Conservation (phyloP, 2,113 vertebrate genomes). For the Podarcis cretensis region DNA sequence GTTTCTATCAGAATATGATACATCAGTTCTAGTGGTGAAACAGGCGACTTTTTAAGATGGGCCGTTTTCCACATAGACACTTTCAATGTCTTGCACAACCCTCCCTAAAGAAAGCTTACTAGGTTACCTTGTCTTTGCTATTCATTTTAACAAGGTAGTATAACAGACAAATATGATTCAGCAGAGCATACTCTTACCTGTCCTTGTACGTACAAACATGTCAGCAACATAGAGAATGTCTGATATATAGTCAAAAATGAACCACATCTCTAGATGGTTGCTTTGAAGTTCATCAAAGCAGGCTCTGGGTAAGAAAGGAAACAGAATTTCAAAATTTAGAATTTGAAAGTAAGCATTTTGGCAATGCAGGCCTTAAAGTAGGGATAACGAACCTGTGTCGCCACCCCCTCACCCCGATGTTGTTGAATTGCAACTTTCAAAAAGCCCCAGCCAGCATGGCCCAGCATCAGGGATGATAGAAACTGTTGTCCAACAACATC, state of each 20-base stretch:
- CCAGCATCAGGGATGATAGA: not conserved
- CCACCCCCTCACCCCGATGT: too few relatives aligned
- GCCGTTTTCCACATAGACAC: not conserved
- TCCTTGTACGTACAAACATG: constrained; percentile 92
- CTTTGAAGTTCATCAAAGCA: constrained; percentile 95
- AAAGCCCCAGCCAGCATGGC: not conserved
- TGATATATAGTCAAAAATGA: constrained; percentile 84
- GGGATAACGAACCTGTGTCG: not conserved
- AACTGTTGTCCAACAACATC: not conserved
- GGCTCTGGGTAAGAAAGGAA: constrained; percentile 80
- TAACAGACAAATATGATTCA: constrained; percentile 10
- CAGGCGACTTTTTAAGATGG: not conserved
- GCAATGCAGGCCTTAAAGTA: not conserved
- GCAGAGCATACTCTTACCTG: constrained; percentile 76
- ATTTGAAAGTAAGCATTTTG: constrained; percentile 29
- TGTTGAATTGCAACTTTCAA: not conserved
- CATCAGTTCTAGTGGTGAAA: too few relatives aligned
- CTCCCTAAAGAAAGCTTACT: not conserved
- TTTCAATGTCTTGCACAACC: not conserved
- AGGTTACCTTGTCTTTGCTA: not conserved
- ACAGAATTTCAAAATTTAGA: not conserved
- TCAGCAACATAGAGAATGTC: constrained; percentile 87
- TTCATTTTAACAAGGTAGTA: not conserved
- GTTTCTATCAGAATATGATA: not conserved
- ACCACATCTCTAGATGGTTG: constrained; percentile 84